Evolutionary conservation across 2,797 vertebrate species (phyloP).

Genomic region (Coilia nasus): DNA sequence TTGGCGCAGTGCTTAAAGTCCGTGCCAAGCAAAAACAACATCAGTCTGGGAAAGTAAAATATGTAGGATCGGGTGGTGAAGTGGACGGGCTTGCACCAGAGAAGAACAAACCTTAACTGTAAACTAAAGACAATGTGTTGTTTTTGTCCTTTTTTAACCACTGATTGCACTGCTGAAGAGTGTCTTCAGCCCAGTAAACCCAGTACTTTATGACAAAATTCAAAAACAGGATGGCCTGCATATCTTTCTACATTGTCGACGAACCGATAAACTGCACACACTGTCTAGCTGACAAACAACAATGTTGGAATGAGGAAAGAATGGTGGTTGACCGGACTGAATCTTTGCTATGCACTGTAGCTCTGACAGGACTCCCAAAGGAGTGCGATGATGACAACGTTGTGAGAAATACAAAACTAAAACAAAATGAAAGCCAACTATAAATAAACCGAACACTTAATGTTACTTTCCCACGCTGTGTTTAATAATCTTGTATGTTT

Average conservation of each 20-base stretch:
- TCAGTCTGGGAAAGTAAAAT: neutral
- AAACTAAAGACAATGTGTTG: neutral
- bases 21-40: slow-evolving; percentile 41
- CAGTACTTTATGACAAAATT: neutral
- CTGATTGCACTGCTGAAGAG: neutral
- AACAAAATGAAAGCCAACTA: neutral
- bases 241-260: neutral
- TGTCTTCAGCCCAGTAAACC: neutral
- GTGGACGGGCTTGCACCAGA: neutral
- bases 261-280: neutral
- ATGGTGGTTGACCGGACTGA: neutral
- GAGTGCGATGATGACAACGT: neutral
- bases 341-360: neutral
- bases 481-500: slow-evolving; percentile 19
- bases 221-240: neutral
- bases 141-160: neutral
- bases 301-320: slow-evolving; percentile 21
- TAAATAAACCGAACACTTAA: neutral
- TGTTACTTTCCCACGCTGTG: slow-evolving; percentile 8
- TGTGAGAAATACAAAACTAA: slow-evolving; percentile 18
- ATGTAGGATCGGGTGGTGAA: neutral
- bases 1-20: slow-evolving; percentile 38
- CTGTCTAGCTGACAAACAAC: neutral
- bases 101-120: neutral
- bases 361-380: neutral